Conservation (phyloP, 2,888 invertebrate species). For the Drosophila algonquin region DNA sequence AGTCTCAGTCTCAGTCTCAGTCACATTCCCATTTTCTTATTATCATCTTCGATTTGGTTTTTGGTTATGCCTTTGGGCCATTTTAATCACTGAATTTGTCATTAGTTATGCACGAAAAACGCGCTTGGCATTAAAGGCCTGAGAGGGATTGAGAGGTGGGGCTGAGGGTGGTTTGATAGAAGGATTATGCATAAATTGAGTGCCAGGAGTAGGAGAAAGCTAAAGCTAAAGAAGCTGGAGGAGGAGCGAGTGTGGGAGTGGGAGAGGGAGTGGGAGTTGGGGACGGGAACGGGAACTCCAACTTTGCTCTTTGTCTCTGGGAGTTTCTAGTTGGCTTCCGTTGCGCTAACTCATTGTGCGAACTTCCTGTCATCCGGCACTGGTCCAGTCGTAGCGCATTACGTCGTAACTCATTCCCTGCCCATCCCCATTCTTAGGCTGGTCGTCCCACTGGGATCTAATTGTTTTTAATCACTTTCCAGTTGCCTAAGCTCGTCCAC, state of each 20-base stretch:
- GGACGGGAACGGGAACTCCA: constrained; percentile 13
- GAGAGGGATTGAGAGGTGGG: not conserved
- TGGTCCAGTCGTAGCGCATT: constrained; percentile 26
- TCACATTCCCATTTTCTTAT: constrained; percentile 1
- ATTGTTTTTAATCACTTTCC: constrained; percentile 75
- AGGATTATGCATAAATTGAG: constrained; percentile 55
- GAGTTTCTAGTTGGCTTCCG: constrained; percentile 61
- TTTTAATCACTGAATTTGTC: constrained; percentile 63
- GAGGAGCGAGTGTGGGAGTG: too few species aligned
- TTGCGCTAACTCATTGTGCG: constrained; percentile 73
- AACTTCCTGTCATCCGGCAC: constrained; percentile 68
- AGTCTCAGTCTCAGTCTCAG: not conserved
- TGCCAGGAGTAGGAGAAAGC: constrained; percentile 11
- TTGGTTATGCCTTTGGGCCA: constrained; percentile 29
- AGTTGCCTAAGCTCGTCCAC: constrained; percentile 43
- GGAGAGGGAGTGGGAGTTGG: not conserved
- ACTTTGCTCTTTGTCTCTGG: constrained; percentile 44
- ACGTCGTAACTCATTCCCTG: constrained; percentile 1
- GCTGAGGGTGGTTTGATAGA: not conserved
- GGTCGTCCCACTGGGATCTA: constrained; percentile 29
- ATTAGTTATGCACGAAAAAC: constrained; percentile 58
- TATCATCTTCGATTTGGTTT: constrained; percentile 18
- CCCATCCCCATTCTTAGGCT: not conserved
- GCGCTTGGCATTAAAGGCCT: constrained; percentile 18
- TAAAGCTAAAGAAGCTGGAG: not conserved